These are phyloP conservation scores for Cebidichthys violaceus DNA, from an alignment of 2,113 vertebrate genomes.

Conservation along the genomic window DNA sequence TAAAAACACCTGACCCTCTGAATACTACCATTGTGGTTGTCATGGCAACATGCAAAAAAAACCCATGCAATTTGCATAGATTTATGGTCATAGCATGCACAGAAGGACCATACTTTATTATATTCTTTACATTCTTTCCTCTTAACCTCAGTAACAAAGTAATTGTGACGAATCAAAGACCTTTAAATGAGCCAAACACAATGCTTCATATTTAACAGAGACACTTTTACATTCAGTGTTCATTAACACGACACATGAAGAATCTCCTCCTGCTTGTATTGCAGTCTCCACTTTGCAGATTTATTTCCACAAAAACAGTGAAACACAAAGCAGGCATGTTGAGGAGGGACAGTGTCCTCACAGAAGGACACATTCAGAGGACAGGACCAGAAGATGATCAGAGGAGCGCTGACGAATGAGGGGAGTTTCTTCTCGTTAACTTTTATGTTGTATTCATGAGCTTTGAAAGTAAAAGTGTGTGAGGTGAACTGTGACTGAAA, in stretches of 20 bases:
- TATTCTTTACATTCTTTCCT: not conserved
- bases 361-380: too few species aligned
- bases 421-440: too few species aligned
- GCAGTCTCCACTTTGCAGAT: not conserved
- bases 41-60: not conserved
- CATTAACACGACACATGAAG: not conserved
- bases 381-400: too few species aligned
- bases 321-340: too few species aligned
- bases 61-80: not conserved
- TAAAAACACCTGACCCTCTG: not conserved
- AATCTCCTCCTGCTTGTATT: not conserved
- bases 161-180: not conserved
- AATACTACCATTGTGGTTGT: not conserved
- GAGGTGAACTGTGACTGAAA: too few species aligned
- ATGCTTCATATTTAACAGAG: not conserved
- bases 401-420: not conserved
- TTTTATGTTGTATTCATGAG: too few species aligned
- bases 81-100: not conserved
- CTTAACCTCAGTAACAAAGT: not conserved
- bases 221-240: not conserved
- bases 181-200: not conserved
- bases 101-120: too few species aligned
- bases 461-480: too few species aligned
- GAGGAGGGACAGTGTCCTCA: too few species aligned
- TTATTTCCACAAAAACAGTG: not conserved